Percentiles rank a stretch among this genome's conserved stretches.
Evolutionary conservation across 2,888 invertebrate species (phyloP).

Genomic region (Tenthredo amoena): DNA sequence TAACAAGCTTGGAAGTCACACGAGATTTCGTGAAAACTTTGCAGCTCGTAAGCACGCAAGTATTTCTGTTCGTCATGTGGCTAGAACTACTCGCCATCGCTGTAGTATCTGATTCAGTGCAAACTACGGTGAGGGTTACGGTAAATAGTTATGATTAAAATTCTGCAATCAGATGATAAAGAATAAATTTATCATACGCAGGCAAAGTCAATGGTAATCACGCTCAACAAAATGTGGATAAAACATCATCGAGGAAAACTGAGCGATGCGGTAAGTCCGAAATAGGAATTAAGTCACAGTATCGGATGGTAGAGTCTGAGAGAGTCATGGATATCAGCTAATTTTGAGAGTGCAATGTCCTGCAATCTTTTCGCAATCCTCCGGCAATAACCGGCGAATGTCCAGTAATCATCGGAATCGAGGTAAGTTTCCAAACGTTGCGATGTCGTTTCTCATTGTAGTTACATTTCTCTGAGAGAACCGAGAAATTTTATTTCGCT

Average conservation of each 20-base stretch:
- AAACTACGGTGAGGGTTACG: not conserved
- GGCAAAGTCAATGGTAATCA: not conserved
- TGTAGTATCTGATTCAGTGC: not conserved
- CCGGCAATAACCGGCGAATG: not conserved
- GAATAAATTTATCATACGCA: not conserved
- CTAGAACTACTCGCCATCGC: constrained; percentile 9
- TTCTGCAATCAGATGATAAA: no score
- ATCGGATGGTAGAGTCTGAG: no score
- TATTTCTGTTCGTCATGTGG: not conserved
- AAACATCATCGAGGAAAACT: not conserved
- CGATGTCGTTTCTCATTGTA: no score
- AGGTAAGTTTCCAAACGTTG: no score
- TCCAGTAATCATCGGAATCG: no score
- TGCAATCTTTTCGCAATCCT: not conserved
- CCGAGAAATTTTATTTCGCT: no score
- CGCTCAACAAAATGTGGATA: not conserved
- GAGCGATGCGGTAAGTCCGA: not conserved
- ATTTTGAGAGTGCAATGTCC: not conserved
- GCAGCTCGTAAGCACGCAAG: not conserved
- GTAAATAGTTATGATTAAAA: not conserved
- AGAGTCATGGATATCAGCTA: no score
- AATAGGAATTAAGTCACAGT: no score
- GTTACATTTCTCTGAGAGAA: no score
- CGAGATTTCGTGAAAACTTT: not conserved
- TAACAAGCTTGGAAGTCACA: not conserved